Evolutionary conservation across 2,797 vertebrate genomes (phyloP), one percentile per base, ranked within the genome.

Genomic region (Cuculus canorus): DNA sequence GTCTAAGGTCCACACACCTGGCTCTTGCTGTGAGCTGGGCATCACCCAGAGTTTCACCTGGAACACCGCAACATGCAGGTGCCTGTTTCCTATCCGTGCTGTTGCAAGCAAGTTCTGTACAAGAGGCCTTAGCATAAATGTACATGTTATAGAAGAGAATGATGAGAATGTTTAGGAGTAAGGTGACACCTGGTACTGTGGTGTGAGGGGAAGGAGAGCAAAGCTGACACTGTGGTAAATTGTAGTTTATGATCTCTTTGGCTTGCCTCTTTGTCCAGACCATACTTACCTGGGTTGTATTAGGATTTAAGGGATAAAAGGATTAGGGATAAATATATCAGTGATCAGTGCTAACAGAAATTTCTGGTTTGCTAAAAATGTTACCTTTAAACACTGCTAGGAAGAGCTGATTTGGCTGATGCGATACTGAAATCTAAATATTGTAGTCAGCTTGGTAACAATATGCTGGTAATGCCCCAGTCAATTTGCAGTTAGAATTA

Each of bases 251-350:
- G 61, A 76, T 92, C 59, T 63, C 48, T 92, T n/a, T 65, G 78
- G 65, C 41, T 83, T 54, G 43, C 54, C 73, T 82, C 86, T 93
- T 69, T 73, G 59, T 48, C 63, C 86, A 77, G 64, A 45, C 65
- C 23, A 4, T 43, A 2, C n/a, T 63, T 89, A 64, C 88, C 70
- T 63, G 8, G 88, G 70, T 56, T 79, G 70, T 79, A 32, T 72
- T 82, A 43, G 85, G 61, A 76, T 93, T 93, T 92, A 95, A 91
- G 41, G 86, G 85, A 82, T 94, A 77, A 96, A 94, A 41, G 50
- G 82, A 75, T 94, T 66, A 83, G 45, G 45, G 72, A 86, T 78
- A 78, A 88, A 79, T 80, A 41, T 53, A 76, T 7, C 13, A 2
- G 43, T 54, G 86, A 84, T 82, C 0, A 0, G 12, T 65, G 82